Base-by-base conservation (phyloP, 2,888 invertebrate genomes). In the Troides oblongomaculatus region DNA sequence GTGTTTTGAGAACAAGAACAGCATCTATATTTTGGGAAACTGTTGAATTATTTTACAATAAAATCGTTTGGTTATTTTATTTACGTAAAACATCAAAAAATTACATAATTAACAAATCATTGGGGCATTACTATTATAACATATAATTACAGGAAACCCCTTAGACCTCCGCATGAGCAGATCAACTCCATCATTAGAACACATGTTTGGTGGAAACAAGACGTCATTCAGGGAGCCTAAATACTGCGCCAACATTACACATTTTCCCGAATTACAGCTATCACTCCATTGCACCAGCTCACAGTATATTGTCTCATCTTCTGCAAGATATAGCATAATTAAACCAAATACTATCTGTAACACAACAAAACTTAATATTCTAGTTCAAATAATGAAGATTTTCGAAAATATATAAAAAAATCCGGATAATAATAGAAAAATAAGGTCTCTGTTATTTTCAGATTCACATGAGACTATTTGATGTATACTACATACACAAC, bases 111-210 rank as follows among this genome's bases (percentile, higher is more conserved):
- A 30, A 88, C 91, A 95, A 95, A 66, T 25, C 6, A 36, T 50
- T 12, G 30, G 4, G 56, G 17, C 43, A 25, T 59, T 10, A 66
- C 53, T 53, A 61, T 53, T 62, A 69, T 10, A 72, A 61, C 53
- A 39, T 18, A 69, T 53, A 81, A 84, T 89, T 92, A 95, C 95
- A 67, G 96, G 96, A 85, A 95, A 96, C 64, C 93, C 88, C 75
- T 93, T 93, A 61, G 94, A 93, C 23, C 95, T 93, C 77, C 95
- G 93, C 95, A 96, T 95, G 23, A 96, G 90, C 66, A 96, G 84
- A 79, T 96, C 95, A 4, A 95, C 93, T 8, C 95, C 95, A 36
- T 94, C 93, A 62, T 89, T 84, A 18, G 94, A 87, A 71, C 94
- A 94, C 77, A 93, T 89, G 67, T 94, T 92, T 0, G 93, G 90